These are phyloP conservation scores for Epinephelus coioides DNA, from an alignment of 2,797 vertebrate species.

Conservation along the genomic window DNA sequence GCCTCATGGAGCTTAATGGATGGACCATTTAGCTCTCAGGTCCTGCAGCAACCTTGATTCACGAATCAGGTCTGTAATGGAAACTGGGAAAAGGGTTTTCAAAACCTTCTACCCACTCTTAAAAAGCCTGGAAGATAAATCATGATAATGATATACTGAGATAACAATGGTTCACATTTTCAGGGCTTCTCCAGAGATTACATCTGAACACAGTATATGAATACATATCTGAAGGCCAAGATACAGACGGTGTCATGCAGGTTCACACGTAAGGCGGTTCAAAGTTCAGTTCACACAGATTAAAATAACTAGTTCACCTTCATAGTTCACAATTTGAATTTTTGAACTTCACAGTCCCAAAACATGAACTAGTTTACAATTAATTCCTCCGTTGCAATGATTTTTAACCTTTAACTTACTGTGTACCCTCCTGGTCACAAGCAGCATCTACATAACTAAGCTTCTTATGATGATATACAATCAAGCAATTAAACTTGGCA, in stretches of 20 bases:
- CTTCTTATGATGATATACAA: too few relatives aligned
- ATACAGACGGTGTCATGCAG: background rate
- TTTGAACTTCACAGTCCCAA: too few relatives aligned
- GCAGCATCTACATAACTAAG: too few relatives aligned
- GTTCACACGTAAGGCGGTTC: too few relatives aligned
- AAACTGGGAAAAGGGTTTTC: conserved; percentile 12
- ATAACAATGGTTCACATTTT: conserved; percentile 10
- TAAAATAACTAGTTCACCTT: too few relatives aligned
- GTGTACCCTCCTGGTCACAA: too few relatives aligned
- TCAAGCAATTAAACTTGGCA: too few relatives aligned
- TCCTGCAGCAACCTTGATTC: conserved; percentile 28
- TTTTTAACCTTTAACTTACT: too few relatives aligned
- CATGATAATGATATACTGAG: conserved; percentile 13
- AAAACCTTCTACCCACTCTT: background rate
- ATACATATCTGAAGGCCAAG: conserved; percentile 1
- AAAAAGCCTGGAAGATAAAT: conserved; percentile 16
- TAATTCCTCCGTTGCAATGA: too few relatives aligned
- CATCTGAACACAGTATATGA: background rate
- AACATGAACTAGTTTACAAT: too few relatives aligned
- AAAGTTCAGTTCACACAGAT: too few relatives aligned
- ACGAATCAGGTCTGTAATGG: conserved; percentile 32
- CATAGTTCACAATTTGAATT: too few relatives aligned
- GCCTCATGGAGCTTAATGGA: conserved; percentile 59
- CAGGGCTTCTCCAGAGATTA: background rate
- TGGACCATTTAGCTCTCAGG: conserved; percentile 40